Conservation (phyloP, 2,888 invertebrate species). For the Stramonita haemastoma region DNA sequence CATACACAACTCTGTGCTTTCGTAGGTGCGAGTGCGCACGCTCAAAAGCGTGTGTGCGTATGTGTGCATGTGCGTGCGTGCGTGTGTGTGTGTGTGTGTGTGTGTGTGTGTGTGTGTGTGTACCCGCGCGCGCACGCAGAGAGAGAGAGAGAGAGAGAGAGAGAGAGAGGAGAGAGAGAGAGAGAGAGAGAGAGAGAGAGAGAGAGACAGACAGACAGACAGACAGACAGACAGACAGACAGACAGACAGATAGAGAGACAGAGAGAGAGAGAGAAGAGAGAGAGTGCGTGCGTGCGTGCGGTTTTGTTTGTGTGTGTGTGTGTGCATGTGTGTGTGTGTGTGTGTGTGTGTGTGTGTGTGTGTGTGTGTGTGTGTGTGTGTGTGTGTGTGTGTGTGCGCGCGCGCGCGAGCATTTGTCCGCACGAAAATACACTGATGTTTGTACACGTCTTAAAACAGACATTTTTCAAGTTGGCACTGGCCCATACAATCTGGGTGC, state of each 20-base stretch:
- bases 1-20: no score
- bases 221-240: not conserved
- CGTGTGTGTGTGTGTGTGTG: constrained; percentile 6
- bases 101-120: not conserved
- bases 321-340: no score
- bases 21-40: not conserved
- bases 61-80: not conserved
- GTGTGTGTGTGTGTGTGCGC: no score
- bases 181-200: not conserved
- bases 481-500: no score
- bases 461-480: no score
- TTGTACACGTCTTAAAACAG: no score
- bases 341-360: not conserved
- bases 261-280: not conserved
- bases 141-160: not conserved
- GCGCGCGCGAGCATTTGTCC: no score
- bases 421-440: no score
- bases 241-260: not conserved
- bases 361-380: not conserved
- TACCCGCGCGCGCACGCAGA: not conserved
- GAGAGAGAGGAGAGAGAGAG: not conserved
- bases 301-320: no score
- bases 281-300: no score
- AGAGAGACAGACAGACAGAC: not conserved
- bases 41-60: no score